Evolutionary conservation across 2,797 vertebrate species (phyloP), one percentile per base, ranked within the genome.

Genomic region (Gymnoscopelus microlampas): DNA sequence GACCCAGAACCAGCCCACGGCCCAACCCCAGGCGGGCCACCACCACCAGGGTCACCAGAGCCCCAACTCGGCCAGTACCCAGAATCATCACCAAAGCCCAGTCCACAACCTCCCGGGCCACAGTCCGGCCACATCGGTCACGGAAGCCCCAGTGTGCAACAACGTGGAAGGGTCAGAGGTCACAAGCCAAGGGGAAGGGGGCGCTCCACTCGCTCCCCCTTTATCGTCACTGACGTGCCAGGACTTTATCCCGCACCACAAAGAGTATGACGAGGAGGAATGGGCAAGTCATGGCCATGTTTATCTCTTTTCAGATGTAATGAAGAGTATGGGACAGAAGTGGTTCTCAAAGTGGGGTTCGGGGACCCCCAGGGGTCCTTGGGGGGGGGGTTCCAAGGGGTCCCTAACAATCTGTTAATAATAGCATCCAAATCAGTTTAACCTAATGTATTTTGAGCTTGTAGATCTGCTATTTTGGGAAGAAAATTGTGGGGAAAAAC

Each of bases 241-340:
- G 71, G 96, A 96, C 86, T 96, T 97, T 23, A 97, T 99, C 65
- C 97, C 96, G 0, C 97, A 98, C 60, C 97, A 97, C 35, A 96
- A 96, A 0, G 97, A 99, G 83, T 99, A 96, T 0, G 96, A 99
- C 8, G 98, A 99, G 66, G 98, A 99, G 75, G 97, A 99, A 86
- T 99, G 98, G 98, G 98, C 96, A 94, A 95, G 95, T 94, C 23
- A 44, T 44, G 39, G 39, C 39, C 39, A 10, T 44, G 39, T 44
- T 44, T 44, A 44, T 44, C 9, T 44, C 39, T 44, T 44, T 9
- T 44, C 7, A 44, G 1, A 9, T 44, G 8, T 44, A 44, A 9
- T 44, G 39, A 44, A 44, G 39, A 10, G 39, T 8, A 44, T 10
- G 39, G 7, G 9, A 7, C 9, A 44, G 6, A 8, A 44, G 39